Evolutionary conservation across 2,113 vertebrate species (phyloP).

Genomic region (Cololabis saira): DNA sequence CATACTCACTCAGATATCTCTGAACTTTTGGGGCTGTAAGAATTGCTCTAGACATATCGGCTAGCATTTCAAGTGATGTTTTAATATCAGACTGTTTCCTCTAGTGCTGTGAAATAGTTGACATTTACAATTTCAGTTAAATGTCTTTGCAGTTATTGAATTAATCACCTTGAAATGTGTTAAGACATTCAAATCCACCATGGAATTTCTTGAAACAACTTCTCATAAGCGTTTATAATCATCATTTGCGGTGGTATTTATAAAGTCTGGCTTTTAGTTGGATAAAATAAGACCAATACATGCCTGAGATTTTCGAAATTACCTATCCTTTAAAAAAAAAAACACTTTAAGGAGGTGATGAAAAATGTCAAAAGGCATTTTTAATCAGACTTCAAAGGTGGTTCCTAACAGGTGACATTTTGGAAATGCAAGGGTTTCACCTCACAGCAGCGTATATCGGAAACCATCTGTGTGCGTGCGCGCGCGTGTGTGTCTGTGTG

Average conservation of each 20-base stretch:
- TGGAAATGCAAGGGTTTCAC: slow-evolving; percentile 14
- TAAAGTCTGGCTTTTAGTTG: not conserved
- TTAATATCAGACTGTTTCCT: not conserved
- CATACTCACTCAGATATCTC: slow-evolving; percentile 30
- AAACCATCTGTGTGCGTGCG: slow-evolving; percentile 7
- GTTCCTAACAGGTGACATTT: slow-evolving; percentile 30
- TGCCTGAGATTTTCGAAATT: slow-evolving; percentile 13
- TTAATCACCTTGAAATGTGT: not conserved
- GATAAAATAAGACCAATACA: not conserved
- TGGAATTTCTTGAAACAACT: not conserved
- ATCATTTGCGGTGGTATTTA: not conserved
- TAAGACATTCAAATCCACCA: not conserved
- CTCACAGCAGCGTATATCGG: not conserved
- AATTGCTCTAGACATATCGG: not conserved
- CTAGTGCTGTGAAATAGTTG: not conserved
- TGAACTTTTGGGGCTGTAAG: slow-evolving; percentile 3
- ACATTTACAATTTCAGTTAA: not conserved
- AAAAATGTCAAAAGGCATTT: slow-evolving; percentile 30
- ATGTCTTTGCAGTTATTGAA: not conserved
- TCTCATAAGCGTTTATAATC: not conserved
- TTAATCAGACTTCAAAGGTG: slow-evolving; percentile 23
- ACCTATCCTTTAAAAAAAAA: not conserved
- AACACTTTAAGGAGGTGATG: not conserved
- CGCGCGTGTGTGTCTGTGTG: slow-evolving; percentile 26
- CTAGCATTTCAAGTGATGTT: too few relatives aligned